Evolutionary conservation across 2,113 vertebrate species (phyloP).

Genomic region (Eulacestoma nigropectus): DNA sequence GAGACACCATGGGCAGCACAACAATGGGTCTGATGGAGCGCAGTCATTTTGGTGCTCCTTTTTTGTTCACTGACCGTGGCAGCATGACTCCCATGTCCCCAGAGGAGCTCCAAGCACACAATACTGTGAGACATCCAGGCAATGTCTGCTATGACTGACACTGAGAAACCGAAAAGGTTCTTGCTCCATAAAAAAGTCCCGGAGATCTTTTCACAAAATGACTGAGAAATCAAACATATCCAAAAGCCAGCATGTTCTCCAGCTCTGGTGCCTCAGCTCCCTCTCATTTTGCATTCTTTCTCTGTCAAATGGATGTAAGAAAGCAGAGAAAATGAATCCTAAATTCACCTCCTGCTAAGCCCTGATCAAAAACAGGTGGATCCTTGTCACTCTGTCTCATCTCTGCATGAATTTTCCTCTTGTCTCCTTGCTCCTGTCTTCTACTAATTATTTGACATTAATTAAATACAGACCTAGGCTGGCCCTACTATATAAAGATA

Average conservation of each 20-base stretch:
- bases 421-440: not conserved
- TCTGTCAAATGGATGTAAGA: not conserved
- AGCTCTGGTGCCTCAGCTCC: not conserved
- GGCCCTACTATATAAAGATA: not conserved
- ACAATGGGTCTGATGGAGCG: fast-evolving
- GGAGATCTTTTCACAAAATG: not conserved
- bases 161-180: not conserved
- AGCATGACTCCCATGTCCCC: fast-evolving
- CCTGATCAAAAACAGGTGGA: not conserved
- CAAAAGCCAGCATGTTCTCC: not conserved
- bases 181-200: not conserved
- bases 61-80: fast-evolving
- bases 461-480: not conserved
- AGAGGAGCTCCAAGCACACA: not conserved
- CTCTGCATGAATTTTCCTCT: not conserved
- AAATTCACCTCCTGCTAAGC: not conserved
- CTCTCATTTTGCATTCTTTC: not conserved
- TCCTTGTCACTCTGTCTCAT: not conserved
- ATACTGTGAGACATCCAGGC: fast-evolving
- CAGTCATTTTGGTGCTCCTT: not conserved
- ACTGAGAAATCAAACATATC: not conserved
- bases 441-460: not conserved
- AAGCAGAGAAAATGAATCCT: not conserved
- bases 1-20: not conserved
- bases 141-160: not conserved